These are phyloP conservation scores for Tillus elongatus DNA, from an alignment of 2,888 invertebrate genomes.

Conservation along the genomic window DNA sequence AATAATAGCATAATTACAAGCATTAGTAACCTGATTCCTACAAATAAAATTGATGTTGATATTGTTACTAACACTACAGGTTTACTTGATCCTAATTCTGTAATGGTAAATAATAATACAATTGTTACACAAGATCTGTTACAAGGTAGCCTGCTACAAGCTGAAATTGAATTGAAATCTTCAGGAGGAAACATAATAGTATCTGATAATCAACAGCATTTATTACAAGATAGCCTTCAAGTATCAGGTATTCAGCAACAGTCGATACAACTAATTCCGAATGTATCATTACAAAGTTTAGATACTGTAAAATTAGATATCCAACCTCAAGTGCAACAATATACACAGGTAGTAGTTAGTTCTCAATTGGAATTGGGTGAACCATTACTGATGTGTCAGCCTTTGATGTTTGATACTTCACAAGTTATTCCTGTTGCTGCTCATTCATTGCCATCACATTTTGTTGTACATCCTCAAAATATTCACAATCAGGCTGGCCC, in stretches of 20 bases:
- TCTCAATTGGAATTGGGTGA: constrained; percentile 29
- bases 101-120: too few species aligned
- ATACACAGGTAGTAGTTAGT: constrained; percentile 33
- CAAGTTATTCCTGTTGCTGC: constrained; percentile 32
- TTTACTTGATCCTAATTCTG: too few species aligned
- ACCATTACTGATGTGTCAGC: constrained; percentile 35
- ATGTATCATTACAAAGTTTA: constrained; percentile 28
- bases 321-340: constrained; percentile 22
- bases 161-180: background rate
- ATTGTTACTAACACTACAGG: too few species aligned
- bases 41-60: too few species aligned
- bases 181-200: background rate
- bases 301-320: constrained; percentile 30
- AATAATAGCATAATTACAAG: too few species aligned
- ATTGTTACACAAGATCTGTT: background rate
- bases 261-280: constrained; percentile 23
- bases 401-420: constrained; percentile 35
- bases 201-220: background rate
- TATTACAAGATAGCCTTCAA: constrained; percentile 17
- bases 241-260: constrained; percentile 16
- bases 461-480: constrained; percentile 35
- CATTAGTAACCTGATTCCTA: too few species aligned
- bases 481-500: constrained; percentile 21
- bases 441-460: constrained; percentile 31
- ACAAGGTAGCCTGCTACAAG: background rate